Conservation (phyloP, 1,140 invertebrate species). For the Hycleus cichorii region DNA sequence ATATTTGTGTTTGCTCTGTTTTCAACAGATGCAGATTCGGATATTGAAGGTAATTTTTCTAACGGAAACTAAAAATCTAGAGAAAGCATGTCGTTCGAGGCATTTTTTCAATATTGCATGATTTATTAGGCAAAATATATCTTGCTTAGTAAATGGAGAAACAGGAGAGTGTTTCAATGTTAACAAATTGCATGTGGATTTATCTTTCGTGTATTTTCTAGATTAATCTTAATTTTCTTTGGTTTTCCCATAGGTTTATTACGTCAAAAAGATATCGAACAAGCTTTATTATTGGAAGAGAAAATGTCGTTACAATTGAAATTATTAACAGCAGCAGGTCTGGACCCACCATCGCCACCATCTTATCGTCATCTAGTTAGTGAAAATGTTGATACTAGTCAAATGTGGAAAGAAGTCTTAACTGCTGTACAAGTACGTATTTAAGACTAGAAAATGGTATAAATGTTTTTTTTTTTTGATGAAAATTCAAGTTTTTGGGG, state of each 20-base stretch:
- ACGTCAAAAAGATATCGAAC: constrained; percentile 78
- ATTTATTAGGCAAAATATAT: no score
- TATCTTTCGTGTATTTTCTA: no score
- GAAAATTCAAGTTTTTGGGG: no score
- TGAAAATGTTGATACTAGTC: constrained; percentile 54
- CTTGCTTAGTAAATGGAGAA: no score
- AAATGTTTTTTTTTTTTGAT: no score
- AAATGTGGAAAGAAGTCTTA: constrained; percentile 62
- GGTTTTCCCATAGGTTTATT: constrained; percentile 51
- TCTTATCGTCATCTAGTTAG: constrained; percentile 52
- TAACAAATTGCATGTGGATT: no score
- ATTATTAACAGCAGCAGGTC: constrained; percentile 59
- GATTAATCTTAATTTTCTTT: not conserved
- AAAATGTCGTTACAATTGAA: constrained; percentile 78
- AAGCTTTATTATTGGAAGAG: constrained; percentile 77
- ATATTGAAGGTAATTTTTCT: constrained; percentile 37
- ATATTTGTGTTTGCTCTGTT: constrained; percentile 32
- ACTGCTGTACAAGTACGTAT: constrained; percentile 55
- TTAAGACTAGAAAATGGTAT: not conserved
- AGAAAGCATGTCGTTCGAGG: no score
- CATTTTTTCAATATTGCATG: no score
- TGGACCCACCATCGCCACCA: constrained; percentile 46
- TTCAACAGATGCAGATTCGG: constrained; percentile 38
- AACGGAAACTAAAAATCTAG: not conserved
- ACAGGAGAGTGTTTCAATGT: no score